Base-by-base conservation (phyloP, 2,113 vertebrate genomes). In the Hippocampus zosterae region DNA sequence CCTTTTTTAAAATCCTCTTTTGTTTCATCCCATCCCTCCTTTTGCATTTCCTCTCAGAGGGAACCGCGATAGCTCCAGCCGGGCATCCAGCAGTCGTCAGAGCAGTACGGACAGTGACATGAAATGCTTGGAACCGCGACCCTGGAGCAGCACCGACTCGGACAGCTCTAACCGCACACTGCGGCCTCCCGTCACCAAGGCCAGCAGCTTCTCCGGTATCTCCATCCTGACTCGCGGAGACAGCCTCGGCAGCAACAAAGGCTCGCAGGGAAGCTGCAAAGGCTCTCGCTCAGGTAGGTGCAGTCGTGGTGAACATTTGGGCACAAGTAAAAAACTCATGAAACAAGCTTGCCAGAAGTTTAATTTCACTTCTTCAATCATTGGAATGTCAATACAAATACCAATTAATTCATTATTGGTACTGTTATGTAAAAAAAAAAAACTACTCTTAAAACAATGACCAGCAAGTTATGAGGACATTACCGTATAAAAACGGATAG, bases 131-230 rank as follows among this genome's bases (percentile, higher is more conserved):
- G 97, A 98, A 79, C 96, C 97, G 0, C 94, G 97, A 64, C 97
- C 97, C 0, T 99, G 97, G 97, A 99, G 97, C 91, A 99, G 97
- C 93, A 99, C 97, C 0, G 97, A 99, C 72, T 98, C 96, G 0
- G 97, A 98, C 2, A 96, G 95, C 86, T 98, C 96, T 68, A 88
- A 91, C 85, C 96, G 96, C 72, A 95, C 69, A 57, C 92, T 97
- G 81, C 84, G 97, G 48, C 97, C 96, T 0, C 96, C 97, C 0
- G 97, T 99, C 77, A 98, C 96, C 74, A 99, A 99, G 89, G 96
- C 97, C 90, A 98, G 96, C 94, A 99, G 97, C 91, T 99, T 99
- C 92, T 98, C 96, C 1, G 97, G 97, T 65, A 98, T 99, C 90
- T 99, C 97, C 88, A 98, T 99, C 87, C 94, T 99, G 1, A 98